These are phyloP conservation scores for Oxygymnocypris stewartii DNA, from an alignment of 2,113 vertebrate genomes.

Conservation along the genomic window DNA sequence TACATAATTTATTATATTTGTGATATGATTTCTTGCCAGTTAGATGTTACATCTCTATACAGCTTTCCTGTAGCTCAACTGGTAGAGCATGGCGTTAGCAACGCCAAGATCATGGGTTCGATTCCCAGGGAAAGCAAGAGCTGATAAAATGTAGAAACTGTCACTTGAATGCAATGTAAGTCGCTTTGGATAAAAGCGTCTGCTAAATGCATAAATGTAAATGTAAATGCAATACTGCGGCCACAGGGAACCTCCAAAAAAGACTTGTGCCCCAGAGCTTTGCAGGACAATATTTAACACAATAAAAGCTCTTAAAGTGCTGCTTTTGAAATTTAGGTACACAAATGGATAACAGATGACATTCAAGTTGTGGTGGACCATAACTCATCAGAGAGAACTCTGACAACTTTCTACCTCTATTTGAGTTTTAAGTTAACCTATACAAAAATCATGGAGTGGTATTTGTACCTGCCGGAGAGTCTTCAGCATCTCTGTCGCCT, in stretches of 20 bases:
- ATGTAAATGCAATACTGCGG: not conserved
- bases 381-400: not conserved
- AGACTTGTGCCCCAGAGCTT: not conserved
- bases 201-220: too few species aligned
- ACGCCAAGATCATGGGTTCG: too few species aligned
- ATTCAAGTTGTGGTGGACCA: not conserved
- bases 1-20: not conserved
- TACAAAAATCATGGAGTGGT: not conserved
- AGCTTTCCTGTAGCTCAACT: too few species aligned
- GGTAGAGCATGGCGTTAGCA: too few species aligned
- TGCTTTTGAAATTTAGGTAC: not conserved
- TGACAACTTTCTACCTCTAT: not conserved
- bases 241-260: not conserved
- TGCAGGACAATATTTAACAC: not conserved
- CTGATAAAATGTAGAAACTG: too few species aligned
- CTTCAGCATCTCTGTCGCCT: slow-evolving; percentile 90
- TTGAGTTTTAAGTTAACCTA: not conserved
- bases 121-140: too few species aligned
- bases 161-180: too few species aligned
- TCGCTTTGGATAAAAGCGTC: too few species aligned
- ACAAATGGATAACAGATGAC: not conserved
- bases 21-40: not conserved
- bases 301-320: not conserved
- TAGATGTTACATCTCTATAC: not conserved
- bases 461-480: slow-evolving; percentile 88